A percentile compares a stretch with the other conserved stretches of the same genome.
phyloP scores from a whole-genome alignment of 2,888 invertebrate genomes.

The Deroplatys truncata region DNA sequence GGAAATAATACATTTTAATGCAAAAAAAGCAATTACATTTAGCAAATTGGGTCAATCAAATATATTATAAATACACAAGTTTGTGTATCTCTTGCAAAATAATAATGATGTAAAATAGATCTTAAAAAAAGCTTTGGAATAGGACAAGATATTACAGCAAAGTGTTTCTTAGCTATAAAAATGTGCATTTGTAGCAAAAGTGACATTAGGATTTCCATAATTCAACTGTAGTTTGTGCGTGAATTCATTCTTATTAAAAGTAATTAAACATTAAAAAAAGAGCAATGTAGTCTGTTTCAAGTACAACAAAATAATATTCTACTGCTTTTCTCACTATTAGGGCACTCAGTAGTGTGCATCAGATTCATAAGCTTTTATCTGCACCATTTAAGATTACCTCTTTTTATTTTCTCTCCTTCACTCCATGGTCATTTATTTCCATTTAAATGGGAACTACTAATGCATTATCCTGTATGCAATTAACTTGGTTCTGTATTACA shows the following conservation, averaged over 20 bases:
- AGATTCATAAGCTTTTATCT: too few species aligned
- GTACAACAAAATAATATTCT: too few species aligned
- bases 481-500: too few species aligned
- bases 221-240: background rate
- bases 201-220: background rate
- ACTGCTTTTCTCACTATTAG: too few species aligned
- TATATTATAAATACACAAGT: background rate
- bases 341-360: too few species aligned
- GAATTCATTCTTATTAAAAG: background rate
- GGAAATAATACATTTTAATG: background rate
- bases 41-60: background rate
- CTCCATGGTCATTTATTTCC: too few species aligned
- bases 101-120: background rate
- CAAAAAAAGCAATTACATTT: background rate
- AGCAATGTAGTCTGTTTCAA: background rate
- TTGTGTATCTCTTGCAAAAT: background rate
- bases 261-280: background rate
- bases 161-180: background rate
- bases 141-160: too few species aligned
- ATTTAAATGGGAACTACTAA: too few species aligned
- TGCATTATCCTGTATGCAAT: too few species aligned
- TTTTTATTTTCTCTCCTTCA: too few species aligned
- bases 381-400: too few species aligned
- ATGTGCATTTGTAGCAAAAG: background rate
- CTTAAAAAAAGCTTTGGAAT: background rate